These are phyloP conservation scores for Ctenoplectra terminalis DNA, from an alignment of 1,140 invertebrate species.

Conservation along the genomic window DNA sequence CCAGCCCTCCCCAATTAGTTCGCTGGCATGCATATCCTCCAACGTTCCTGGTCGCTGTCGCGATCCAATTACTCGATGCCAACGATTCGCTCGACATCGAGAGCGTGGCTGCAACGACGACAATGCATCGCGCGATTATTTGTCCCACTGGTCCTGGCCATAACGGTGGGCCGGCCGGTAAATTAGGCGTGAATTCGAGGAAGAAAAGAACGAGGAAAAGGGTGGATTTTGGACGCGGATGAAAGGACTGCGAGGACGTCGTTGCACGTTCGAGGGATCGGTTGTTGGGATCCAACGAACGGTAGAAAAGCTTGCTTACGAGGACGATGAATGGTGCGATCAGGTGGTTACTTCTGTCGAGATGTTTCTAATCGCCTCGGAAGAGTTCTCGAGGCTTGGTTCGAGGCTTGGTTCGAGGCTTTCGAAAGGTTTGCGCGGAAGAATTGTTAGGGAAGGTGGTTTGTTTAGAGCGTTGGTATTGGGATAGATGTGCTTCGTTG, in stretches of 20 bases:
- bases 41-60: conserved; percentile 11
- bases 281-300: conserved; percentile 10
- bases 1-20: conserved; percentile 23
- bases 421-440: no score
- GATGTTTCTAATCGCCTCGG: conserved; percentile 23
- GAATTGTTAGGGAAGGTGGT: no score
- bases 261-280: background rate
- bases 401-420: background rate
- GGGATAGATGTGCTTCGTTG: no score
- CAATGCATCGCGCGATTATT: conserved; percentile 28
- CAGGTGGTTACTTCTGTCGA: background rate
- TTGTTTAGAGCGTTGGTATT: no score
- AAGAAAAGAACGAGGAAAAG: conserved; percentile 18
- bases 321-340: background rate
- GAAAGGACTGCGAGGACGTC: background rate
- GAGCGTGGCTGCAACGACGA: conserved; percentile 17
- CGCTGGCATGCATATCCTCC: background rate
- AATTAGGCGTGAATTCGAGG: conserved; percentile 20
- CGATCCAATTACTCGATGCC: conserved; percentile 43
- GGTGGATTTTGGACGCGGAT: background rate
- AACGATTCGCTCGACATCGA: background rate
- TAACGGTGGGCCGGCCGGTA: background rate
- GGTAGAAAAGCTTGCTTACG: conserved; percentile 9
- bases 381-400: background rate
- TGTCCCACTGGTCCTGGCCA: background rate